A percentile compares a stretch with the other conserved stretches of the same genome.
These are phyloP conservation scores for Ephestia elutella DNA, from an alignment of 1,140 invertebrate genomes.

Conservation along the genomic window DNA sequence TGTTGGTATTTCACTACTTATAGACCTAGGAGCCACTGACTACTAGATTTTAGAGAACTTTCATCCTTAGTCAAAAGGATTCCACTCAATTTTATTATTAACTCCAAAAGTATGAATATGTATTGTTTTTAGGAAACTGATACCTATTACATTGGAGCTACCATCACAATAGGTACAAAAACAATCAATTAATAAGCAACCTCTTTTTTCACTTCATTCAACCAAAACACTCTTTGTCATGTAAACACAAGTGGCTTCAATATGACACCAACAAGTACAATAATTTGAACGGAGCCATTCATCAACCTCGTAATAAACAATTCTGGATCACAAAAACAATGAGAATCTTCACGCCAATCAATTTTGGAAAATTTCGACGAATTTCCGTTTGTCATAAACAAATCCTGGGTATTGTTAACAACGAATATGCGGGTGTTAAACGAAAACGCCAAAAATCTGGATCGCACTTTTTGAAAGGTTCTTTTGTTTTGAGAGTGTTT, in stretches of 20 bases:
- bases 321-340: not conserved
- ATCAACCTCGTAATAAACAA: constrained; percentile 4
- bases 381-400: constrained; percentile 1
- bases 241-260: not conserved
- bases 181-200: not conserved
- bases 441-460: not conserved
- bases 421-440: not conserved
- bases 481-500: not conserved
- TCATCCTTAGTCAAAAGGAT: too few relatives aligned
- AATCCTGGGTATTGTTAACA: not conserved
- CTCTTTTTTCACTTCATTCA: not conserved
- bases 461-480: not conserved
- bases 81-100: too few relatives aligned
- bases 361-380: constrained; percentile 1
- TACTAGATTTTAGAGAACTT: too few relatives aligned
- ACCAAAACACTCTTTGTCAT: not conserved
- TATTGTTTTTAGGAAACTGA: too few relatives aligned
- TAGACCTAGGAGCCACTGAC: too few relatives aligned
- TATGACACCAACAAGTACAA: constrained; percentile 1
- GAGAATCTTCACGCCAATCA: constrained; percentile 8
- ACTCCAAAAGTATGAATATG: too few relatives aligned
- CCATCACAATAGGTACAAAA: not conserved
- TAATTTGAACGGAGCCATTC: not conserved
- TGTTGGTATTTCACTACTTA: too few relatives aligned
- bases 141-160: too few relatives aligned